Evolutionary conservation across 2,888 invertebrate species (phyloP), one percentile per base, ranked within the genome.

Genomic region (Saturnia pavonia): DNA sequence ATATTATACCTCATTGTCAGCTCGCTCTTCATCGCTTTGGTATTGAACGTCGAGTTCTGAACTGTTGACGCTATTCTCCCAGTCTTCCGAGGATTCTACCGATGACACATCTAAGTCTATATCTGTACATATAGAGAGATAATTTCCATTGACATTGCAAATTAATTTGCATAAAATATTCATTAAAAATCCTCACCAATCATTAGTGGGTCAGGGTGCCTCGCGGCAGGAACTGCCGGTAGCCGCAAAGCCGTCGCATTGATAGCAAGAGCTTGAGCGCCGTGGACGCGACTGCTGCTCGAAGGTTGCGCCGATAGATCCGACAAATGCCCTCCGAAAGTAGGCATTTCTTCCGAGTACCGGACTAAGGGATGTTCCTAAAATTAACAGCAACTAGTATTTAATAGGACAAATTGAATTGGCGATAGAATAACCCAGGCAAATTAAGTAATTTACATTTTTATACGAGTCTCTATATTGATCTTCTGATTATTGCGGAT

Each of bases 21-120:
- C 91, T 0, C 89, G 77, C 60, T 95, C 95, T 43, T 95, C 93
- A 0, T 93, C 90, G 76, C 95, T 95, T 77, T 95, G 95, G 77
- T 95, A 95, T 70, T 95, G 95, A 0, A 95, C 93, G 73, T 95
- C 95, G 22, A 95, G 82, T 74, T 95, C 95, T 0, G 95, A 95
- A 25, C 95, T 95, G 76, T 94, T 93, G 16, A 95, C 91, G 72
- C 95, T 95, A 78, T 95, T 95, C 81, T 95, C 95, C 95, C 95
- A 95, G 78, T 95, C 95, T 42, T 92, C 91, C 0, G 91, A 91
- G 0, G 94, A 91, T 48, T 94, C 92, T n/a, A 88, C 74, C 0
- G 92, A 92, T 0, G 92, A 92, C 1, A 87, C 88, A 70, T 93
- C 93, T 25, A 91, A 65, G 1, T 93, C 93, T 74, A 91, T 79